Conservation (phyloP, 2,888 invertebrate genomes). For the Hirtodrosophila trivittata region DNA sequence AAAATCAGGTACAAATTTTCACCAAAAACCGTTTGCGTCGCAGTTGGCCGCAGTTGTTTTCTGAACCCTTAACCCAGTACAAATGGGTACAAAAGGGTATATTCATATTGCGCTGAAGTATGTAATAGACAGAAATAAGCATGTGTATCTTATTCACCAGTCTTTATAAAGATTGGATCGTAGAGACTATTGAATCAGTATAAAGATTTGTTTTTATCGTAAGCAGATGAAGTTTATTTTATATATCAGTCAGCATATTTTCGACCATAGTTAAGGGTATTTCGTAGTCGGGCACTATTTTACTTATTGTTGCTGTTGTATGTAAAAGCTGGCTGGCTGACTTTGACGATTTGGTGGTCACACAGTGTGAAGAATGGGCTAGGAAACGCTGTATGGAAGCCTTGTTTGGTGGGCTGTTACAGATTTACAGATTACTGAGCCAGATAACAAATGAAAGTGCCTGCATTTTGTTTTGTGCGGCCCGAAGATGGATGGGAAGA, state of each 20-base stretch:
- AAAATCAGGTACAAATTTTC: slow-evolving; percentile 79
- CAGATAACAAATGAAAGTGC: slow-evolving; percentile 76
- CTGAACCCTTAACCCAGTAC: neutral
- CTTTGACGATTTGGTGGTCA: slow-evolving; percentile 78
- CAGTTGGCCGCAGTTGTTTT: slow-evolving; percentile 55
- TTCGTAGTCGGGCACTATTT: too few species aligned
- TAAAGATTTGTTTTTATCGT: too few species aligned
- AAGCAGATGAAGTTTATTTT: too few species aligned
- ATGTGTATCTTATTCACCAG: too few species aligned
- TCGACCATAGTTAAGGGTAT: too few species aligned
- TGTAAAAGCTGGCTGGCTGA: slow-evolving; percentile 61
- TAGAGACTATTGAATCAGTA: too few species aligned
- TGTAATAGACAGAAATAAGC: too few species aligned
- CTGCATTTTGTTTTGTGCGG: slow-evolving; percentile 38
- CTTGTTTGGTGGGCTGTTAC: slow-evolving; percentile 71
- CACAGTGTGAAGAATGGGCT: slow-evolving; percentile 76
- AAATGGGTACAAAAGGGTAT: too few species aligned
- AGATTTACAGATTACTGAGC: slow-evolving; percentile 65
- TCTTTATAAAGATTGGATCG: too few species aligned
- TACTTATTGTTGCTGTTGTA: slow-evolving; percentile 22
- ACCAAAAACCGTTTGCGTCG: slow-evolving; percentile 74
- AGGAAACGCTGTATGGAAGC: slow-evolving; percentile 71
- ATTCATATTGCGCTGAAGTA: too few species aligned
- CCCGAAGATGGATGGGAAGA: slow-evolving; percentile 36
- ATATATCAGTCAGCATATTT: too few species aligned